These are phyloP conservation scores for Galeopsomyia nigrocyanea DNA, from an alignment of 2,888 invertebrate species.

Conservation along the genomic window DNA sequence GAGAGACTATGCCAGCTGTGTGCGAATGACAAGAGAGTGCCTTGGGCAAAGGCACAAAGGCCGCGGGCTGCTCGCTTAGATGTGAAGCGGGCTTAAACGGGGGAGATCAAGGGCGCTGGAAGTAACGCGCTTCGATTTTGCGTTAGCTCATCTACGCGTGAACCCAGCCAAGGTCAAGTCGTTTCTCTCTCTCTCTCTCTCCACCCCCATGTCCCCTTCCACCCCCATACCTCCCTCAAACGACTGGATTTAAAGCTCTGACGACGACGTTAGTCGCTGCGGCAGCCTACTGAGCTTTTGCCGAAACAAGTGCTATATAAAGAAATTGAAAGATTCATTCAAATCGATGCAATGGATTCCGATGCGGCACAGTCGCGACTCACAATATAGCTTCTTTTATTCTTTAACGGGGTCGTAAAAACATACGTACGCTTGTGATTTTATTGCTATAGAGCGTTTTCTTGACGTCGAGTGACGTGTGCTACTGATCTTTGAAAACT, in stretches of 20 bases:
- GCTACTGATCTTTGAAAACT: too few relatives aligned
- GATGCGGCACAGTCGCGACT: too few relatives aligned
- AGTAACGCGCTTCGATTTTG: slow-evolving; percentile 69
- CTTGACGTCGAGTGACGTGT: too few relatives aligned
- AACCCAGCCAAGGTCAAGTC: slow-evolving; percentile 70
- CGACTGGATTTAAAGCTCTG: neutral
- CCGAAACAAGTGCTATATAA: too few relatives aligned
- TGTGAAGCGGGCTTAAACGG: slow-evolving; percentile 65
- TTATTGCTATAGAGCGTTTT: too few relatives aligned
- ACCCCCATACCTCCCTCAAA: neutral
- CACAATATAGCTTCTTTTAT: too few relatives aligned
- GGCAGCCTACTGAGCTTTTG: too few relatives aligned
- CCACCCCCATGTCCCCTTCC: slow-evolving; percentile 33
- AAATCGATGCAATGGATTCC: too few relatives aligned
- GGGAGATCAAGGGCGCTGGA: slow-evolving; percentile 67
- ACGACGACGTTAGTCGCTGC: neutral
- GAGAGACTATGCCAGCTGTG: neutral
- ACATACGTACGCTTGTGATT: too few relatives aligned
- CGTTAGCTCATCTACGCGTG: slow-evolving; percentile 69
- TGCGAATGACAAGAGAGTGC: slow-evolving; percentile 32
- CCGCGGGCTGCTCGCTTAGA: slow-evolving; percentile 47
- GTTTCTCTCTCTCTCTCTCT: slow-evolving; percentile 49
- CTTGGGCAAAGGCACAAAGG: slow-evolving; percentile 3
- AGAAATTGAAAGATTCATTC: too few relatives aligned
- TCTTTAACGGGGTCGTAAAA: too few relatives aligned